These are phyloP conservation scores for Pseudococcus jackbeardsleyi DNA, from an alignment of 2,888 invertebrate species.

Conservation along the genomic window DNA sequence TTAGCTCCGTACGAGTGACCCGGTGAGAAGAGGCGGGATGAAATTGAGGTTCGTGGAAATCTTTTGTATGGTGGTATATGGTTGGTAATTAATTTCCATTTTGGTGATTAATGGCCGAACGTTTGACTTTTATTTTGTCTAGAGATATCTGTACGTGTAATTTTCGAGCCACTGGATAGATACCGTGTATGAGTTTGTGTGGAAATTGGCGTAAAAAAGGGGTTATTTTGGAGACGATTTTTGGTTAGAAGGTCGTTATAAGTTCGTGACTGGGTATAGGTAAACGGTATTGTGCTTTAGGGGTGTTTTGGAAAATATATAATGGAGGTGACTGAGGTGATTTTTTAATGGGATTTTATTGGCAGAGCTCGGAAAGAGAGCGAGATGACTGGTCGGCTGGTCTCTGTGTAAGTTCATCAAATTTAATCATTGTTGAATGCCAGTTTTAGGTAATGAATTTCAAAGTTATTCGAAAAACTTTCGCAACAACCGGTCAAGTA, in stretches of 20 bases:
- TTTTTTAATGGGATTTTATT: not conserved
- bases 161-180: not conserved
- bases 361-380: too few relatives aligned
- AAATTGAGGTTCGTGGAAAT: not conserved
- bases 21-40: not conserved
- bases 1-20: not conserved
- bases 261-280: not conserved
- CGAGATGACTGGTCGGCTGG: too few relatives aligned
- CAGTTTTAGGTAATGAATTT: too few relatives aligned
- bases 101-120: slow-evolving; percentile 47
- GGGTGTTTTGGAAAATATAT: too few relatives aligned
- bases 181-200: not conserved
- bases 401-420: too few relatives aligned
- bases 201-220: not conserved
- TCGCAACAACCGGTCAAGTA: too few relatives aligned
- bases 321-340: not conserved
- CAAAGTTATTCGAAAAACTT: too few relatives aligned
- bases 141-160: not conserved
- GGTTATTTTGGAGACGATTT: not conserved
- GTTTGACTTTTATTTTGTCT: slow-evolving; percentile 11
- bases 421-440: too few relatives aligned
- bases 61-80: not conserved
- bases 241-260: not conserved
- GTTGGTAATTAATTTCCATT: slow-evolving; percentile 47
- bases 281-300: not conserved